Conservation (phyloP, 2,113 vertebrate species). For the Trogon surrucura region DNA sequence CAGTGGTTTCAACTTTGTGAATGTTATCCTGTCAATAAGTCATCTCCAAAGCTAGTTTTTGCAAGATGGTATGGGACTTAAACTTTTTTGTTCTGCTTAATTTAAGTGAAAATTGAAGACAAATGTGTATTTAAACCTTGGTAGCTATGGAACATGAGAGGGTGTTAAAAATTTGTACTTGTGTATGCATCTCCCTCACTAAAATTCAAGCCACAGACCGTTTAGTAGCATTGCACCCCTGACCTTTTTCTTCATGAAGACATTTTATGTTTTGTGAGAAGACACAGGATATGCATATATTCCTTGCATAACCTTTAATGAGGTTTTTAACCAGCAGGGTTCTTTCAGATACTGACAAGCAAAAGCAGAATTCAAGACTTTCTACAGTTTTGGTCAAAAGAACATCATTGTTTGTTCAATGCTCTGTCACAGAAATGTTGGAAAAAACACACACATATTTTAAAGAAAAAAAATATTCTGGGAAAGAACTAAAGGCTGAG, state of each 20-base stretch:
- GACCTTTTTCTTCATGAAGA: neutral
- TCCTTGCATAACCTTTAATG: neutral
- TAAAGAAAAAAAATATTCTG: neutral
- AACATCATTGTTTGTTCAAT: neutral
- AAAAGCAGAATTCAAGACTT: neutral
- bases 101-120: neutral
- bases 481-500: neutral
- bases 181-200: neutral
- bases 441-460: neutral
- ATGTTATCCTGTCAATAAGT: neutral
- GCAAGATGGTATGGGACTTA: neutral
- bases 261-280: neutral
- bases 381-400: neutral
- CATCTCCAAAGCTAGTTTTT: neutral
- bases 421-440: neutral
- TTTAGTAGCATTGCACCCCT: neutral
- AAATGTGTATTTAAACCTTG: neutral
- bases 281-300: neutral
- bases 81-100: neutral
- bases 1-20: neutral
- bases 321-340: neutral
- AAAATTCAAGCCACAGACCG: neutral
- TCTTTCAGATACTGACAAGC: neutral
- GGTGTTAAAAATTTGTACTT: neutral
- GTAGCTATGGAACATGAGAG: neutral